Conservation (phyloP, 1,140 invertebrate genomes). For the Anagrus nilaparvatae region DNA sequence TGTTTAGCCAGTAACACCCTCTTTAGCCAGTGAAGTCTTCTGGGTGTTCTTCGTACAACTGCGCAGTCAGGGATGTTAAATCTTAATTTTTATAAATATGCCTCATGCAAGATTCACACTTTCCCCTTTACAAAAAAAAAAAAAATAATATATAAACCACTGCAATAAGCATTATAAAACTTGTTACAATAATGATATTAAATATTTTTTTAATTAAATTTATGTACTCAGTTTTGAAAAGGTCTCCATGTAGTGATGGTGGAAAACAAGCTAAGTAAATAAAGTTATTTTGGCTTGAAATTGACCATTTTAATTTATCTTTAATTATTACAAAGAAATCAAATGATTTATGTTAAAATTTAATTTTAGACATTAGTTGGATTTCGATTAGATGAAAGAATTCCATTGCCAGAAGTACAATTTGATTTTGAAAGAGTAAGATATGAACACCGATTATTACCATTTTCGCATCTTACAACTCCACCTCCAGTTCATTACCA, state of each 20-base stretch:
- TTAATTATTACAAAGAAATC: neutral
- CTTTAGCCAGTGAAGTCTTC: too few relatives aligned
- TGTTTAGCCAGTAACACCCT: too few relatives aligned
- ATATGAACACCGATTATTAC: conserved; percentile 87
- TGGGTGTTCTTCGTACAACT: too few relatives aligned
- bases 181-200: conserved; percentile 3
- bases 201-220: neutral
- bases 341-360: neutral
- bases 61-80: too few relatives aligned
- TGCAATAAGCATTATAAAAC: conserved; percentile 12
- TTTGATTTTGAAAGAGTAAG: conserved; percentile 91
- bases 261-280: neutral
- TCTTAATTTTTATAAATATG: too few relatives aligned
- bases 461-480: conserved; percentile 75
- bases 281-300: neutral
- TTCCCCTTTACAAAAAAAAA: too few relatives aligned
- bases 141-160: too few relatives aligned
- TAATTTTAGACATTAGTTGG: conserved; percentile 58
- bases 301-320: too few relatives aligned
- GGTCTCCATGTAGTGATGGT: neutral
- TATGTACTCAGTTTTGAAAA: neutral
- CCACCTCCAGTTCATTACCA: conserved; percentile 83
- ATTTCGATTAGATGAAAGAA: conserved; percentile 59
- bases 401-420: conserved; percentile 67
- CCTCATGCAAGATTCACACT: too few relatives aligned